Base-by-base conservation (phyloP, 2,797 vertebrate genomes). In the Sebastes variabilis region DNA sequence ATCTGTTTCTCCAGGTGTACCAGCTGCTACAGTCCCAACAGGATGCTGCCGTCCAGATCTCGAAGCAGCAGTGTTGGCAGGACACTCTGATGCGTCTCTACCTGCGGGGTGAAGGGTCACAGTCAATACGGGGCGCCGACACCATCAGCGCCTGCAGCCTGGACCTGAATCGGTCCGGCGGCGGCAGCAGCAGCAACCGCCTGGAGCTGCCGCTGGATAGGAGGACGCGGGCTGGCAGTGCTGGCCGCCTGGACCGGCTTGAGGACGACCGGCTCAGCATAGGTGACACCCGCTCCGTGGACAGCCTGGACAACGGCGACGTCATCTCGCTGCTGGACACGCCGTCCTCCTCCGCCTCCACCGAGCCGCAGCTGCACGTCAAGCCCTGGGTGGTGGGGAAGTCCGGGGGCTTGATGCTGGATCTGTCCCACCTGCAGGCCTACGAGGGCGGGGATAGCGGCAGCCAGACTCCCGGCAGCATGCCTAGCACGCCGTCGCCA, bases 21-120 rank as follows among this genome's bases (percentile, higher is more conserved):
- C 96, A 97, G 83, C 96, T 99, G 93, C 93, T 99, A 6, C 97
- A 97, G 89, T 96, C 96, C 64, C 97, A 98, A 10, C 71, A 94
- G 80, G 98, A 99, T 6, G 97, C 97, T 60, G 97, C 97, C 1
- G 77, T 94, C 49, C 98, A 98, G 87, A 96, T 99, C 85, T 95
- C 97, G 29, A 96, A 94, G 85, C 98, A 99, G 93, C 94, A 96
- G 81, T 98, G 97, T 83, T 99, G 98, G 98, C 98, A 99, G 93
- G 98, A 99, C 91, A 98, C 97, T 3, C 95, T 99, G 46, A 93
- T 98, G 85, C 96, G 96, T 3, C 94, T 99, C 0, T 97, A 97
- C 77, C 87, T 99, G 70, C 97, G 97, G 22, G 96, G 88, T 5
- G 67, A 92, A 11, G 92, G 96, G 34, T 94, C 90, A 8, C 36